Evolutionary conservation across 2,888 invertebrate genomes (phyloP).

Genomic region (Xylocampa areola): DNA sequence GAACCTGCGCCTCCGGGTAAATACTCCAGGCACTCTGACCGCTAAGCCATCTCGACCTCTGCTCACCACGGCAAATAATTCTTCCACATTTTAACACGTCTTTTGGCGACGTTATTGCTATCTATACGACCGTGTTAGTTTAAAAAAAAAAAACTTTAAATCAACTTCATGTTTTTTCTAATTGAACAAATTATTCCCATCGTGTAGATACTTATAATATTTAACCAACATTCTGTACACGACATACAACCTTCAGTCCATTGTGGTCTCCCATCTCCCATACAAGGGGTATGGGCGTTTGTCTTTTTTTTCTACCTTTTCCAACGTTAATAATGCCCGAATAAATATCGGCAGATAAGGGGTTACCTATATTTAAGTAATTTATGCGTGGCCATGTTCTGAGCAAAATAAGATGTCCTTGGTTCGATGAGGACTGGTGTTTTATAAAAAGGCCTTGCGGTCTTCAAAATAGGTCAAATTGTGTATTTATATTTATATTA

Average conservation of each 20-base stretch:
- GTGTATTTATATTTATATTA: background rate
- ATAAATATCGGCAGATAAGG: conserved; percentile 41
- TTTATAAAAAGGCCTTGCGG: background rate
- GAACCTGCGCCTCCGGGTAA: too few species aligned
- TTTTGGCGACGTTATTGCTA: too few species aligned
- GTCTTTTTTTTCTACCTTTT: conserved; percentile 27
- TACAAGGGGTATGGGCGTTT: too few species aligned
- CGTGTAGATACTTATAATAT: conserved; percentile 1
- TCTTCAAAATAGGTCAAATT: conserved; percentile 4
- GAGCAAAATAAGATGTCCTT: conserved; percentile 26
- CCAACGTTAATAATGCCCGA: conserved; percentile 19
- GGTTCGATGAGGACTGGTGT: conserved; percentile 1
- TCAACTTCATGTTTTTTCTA: too few species aligned
- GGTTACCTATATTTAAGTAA: conserved; percentile 37
- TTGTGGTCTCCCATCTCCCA: conserved; percentile 30
- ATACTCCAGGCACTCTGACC: too few species aligned
- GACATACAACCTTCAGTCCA: conserved; percentile 42
- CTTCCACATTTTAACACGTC: too few species aligned
- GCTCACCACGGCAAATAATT: too few species aligned
- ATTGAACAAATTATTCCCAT: too few species aligned
- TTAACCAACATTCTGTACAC: conserved; percentile 20
- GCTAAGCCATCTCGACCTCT: too few species aligned
- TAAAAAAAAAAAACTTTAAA: too few species aligned
- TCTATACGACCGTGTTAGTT: too few species aligned
- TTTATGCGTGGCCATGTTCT: conserved; percentile 29